A percentile compares a stretch with the other conserved stretches of the same genome.
These are phyloP conservation scores for Perizoma flavofasciatum DNA, from an alignment of 2,888 invertebrate genomes.

Conservation along the genomic window DNA sequence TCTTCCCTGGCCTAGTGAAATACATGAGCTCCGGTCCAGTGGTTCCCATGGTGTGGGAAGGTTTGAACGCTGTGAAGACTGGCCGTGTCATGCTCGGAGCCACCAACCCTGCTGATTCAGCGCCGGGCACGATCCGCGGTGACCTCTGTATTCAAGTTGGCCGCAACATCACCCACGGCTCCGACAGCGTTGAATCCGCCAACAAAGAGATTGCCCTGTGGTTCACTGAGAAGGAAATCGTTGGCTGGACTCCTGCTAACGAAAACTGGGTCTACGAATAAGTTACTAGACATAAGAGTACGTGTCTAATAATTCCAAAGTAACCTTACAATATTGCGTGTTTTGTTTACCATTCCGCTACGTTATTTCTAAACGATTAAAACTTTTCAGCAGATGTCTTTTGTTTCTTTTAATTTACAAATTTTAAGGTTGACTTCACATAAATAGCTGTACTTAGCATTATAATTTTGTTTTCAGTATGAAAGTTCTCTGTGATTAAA, in stretches of 20 bases:
- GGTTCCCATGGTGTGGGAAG: conserved; percentile 99
- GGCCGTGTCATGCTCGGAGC: conserved; percentile 98
- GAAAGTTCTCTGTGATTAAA: too few relatives aligned
- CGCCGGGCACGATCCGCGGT: conserved; percentile 98
- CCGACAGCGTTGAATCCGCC: conserved; percentile 98
- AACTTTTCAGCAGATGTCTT: too few relatives aligned
- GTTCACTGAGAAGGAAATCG: conserved; percentile 94
- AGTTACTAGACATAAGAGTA: not conserved
- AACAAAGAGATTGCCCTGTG: conserved; percentile 97
- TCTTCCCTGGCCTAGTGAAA: conserved; percentile 96
- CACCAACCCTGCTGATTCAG: conserved; percentile 97
- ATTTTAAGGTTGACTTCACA: too few relatives aligned
- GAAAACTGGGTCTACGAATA: conserved; percentile 97
- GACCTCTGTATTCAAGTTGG: conserved; percentile 98
- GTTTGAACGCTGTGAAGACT: conserved; percentile 96
- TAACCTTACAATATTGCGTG: not conserved
- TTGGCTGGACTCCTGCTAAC: conserved; percentile 92
- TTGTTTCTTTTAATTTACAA: too few relatives aligned
- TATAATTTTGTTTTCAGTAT: too few relatives aligned
- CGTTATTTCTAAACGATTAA: too few relatives aligned
- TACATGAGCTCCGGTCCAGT: conserved; percentile 99
- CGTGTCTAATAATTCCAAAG: too few relatives aligned
- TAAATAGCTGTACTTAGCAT: too few relatives aligned
- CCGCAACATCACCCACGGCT: conserved; percentile 98
- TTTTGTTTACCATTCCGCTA: not conserved